These are phyloP conservation scores for Drosophila lacertosa DNA, from an alignment of 1,140 invertebrate genomes.

Conservation along the genomic window DNA sequence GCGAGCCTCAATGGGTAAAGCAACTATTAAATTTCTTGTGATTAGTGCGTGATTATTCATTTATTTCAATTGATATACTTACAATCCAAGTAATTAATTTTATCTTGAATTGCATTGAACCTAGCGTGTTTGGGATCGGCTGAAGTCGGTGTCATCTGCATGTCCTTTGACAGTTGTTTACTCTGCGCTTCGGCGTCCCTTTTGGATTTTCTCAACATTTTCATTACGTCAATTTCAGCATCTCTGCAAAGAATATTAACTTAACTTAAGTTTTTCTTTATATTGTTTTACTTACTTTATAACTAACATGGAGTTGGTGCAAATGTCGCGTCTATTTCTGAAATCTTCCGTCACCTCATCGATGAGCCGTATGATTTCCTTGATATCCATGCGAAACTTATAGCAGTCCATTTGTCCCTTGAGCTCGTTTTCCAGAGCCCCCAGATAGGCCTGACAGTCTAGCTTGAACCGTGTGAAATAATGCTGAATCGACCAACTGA, in stretches of 20 bases:
- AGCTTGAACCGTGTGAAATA: slow-evolving; percentile 42
- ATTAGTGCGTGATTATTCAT: neutral
- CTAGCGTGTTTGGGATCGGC: slow-evolving; percentile 3
- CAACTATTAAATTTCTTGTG: slow-evolving; percentile 10
- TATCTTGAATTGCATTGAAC: neutral
- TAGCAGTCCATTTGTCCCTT: slow-evolving; percentile 26
- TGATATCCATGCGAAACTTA: slow-evolving; percentile 51
- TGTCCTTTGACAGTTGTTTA: neutral
- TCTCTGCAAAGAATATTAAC: slow-evolving; percentile 20
- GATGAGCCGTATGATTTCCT: slow-evolving; percentile 45
- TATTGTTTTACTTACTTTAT: slow-evolving; percentile 30
- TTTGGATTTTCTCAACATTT: slow-evolving; percentile 30
- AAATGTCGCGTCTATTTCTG: slow-evolving; percentile 23
- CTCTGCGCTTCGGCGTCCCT: slow-evolving; percentile 2
- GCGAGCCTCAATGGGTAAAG: slow-evolving; percentile 50
- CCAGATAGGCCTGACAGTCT: slow-evolving; percentile 36
- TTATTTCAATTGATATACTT: neutral
- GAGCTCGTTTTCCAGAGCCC: slow-evolving; percentile 27
- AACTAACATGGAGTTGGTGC: slow-evolving; percentile 26
- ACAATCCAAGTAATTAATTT: slow-evolving; percentile 12
- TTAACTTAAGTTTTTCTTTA: too few relatives aligned
- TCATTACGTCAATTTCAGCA: slow-evolving; percentile 45
- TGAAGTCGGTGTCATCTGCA: neutral
- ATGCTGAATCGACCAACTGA: slow-evolving; percentile 53
- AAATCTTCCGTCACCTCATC: slow-evolving; percentile 26